These are phyloP conservation scores for Pterobdella sp. DNA, from an alignment of 2,888 invertebrate species.

Conservation along the genomic window DNA sequence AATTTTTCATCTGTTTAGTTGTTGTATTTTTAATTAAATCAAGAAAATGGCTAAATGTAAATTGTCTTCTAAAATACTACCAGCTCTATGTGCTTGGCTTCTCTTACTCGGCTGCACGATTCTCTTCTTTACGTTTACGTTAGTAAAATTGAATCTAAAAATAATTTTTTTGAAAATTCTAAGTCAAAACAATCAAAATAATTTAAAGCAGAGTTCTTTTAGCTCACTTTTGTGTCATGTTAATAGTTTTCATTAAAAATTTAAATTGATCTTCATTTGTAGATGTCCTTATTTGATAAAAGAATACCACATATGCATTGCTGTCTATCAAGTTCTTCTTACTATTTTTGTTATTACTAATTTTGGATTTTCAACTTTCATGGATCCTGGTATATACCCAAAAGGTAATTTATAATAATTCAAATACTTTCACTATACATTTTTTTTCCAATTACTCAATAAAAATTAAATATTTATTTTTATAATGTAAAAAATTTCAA, in stretches of 20 bases:
- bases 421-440: conserved; percentile 10
- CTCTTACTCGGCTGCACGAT: conserved; percentile 84
- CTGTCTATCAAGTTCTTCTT: conserved; percentile 80
- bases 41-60: conserved; percentile 37
- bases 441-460: conserved; percentile 35
- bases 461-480: conserved; percentile 51
- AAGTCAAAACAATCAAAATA: background rate
- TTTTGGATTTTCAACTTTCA: conserved; percentile 95
- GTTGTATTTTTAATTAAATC: conserved; percentile 15
- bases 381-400: conserved; percentile 97
- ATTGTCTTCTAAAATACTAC: conserved; percentile 49
- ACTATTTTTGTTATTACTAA: conserved; percentile 95
- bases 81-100: conserved; percentile 96
- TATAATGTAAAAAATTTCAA: background rate
- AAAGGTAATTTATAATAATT: conserved; percentile 63
- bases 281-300: conserved; percentile 44
- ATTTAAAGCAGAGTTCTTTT: background rate
- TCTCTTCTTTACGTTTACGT: conserved; percentile 94
- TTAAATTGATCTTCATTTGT: conserved; percentile 24
- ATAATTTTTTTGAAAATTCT: background rate
- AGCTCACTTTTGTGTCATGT: background rate
- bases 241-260: conserved; percentile 5
- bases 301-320: conserved; percentile 42
- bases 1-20: background rate
- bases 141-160: conserved; percentile 56